Base-by-base conservation (phyloP, 2,888 invertebrate species). In the Mycalesis mineus region DNA sequence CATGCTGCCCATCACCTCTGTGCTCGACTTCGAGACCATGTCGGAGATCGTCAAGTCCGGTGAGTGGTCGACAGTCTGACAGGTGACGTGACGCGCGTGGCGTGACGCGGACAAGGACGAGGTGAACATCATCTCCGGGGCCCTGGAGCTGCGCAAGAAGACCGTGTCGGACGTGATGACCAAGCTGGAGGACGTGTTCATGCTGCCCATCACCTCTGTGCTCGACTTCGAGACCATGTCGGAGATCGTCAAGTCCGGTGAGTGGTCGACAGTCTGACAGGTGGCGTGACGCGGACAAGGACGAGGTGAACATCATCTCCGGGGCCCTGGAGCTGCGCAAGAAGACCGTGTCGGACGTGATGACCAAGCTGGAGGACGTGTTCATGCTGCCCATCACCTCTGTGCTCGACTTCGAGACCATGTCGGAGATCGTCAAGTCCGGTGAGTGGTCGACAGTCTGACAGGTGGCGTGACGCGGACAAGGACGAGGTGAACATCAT, bases 221-320 rank as follows among this genome's bases (percentile, higher is more conserved):
- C 91, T 99, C 56, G 98, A 98, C 88, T 99, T 99, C 80, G 97
- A 98, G 82, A 98, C 98, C 0, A 97, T 99, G 75, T 96, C 97
- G 0, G 97, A 98, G 80, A 98, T 99, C 57, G 95, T 98, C 92
- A 97, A 97, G 76, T 95, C 96, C 61, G 97, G 95, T 94, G 71
- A 80, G 83, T 69, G 6, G 48, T 13, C 3, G 45, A 45, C 29
- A 9, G 29, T 7, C 29, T 3, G 22, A 29, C 22, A 44, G 44
- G n/a, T n/a, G n/a, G n/a, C 22, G 22, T 22, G 22, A 22, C 22
- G 5, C 5, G n/a, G n/a, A n/a, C n/a, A n/a, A n/a, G 22, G 22
- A 22, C 5, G 2, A 22, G 22, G 22, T 2, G 22, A 22, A 22
- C 22, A 22, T 22, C 22, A 22, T 22, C 22, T 22, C 22, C 22